Conservation (phyloP, 2,888 invertebrate genomes). For the Troides oblongomaculatus region DNA sequence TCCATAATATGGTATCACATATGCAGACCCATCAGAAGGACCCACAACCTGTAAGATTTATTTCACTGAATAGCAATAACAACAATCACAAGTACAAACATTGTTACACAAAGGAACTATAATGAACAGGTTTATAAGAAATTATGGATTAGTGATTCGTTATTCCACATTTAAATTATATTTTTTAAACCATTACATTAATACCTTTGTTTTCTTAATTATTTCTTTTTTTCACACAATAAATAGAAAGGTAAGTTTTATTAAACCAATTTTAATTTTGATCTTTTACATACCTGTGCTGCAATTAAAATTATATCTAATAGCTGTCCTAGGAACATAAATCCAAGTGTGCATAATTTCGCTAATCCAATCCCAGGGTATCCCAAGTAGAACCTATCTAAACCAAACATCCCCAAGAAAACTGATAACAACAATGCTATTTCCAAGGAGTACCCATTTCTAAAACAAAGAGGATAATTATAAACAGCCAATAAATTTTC, state of each 20-base stretch:
- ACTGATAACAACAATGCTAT: constrained; percentile 95
- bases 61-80: background rate
- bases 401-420: constrained; percentile 98
- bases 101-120: background rate
- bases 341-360: constrained; percentile 97
- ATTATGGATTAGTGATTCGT: background rate
- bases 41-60: constrained; percentile 83
- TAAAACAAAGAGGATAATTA: constrained; percentile 54
- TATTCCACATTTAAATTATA: background rate
- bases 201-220: too few relatives aligned
- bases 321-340: constrained; percentile 97
- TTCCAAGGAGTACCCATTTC: constrained; percentile 96
- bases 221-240: too few relatives aligned
- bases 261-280: background rate
- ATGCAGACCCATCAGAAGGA: constrained; percentile 96
- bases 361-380: constrained; percentile 97
- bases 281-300: constrained; percentile 81
- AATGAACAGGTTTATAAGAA: background rate
- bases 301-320: constrained; percentile 97
- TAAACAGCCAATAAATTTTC: background rate
- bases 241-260: background rate
- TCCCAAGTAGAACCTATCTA: constrained; percentile 98
- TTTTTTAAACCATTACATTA: too few relatives aligned
- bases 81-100: background rate
- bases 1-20: constrained; percentile 95